Evolutionary conservation across 30 jellyfish, hydroid and myxozoan genomes (phyloP), one percentile per base, ranked within the genome.

Genomic region (Sanderia malayensis): DNA sequence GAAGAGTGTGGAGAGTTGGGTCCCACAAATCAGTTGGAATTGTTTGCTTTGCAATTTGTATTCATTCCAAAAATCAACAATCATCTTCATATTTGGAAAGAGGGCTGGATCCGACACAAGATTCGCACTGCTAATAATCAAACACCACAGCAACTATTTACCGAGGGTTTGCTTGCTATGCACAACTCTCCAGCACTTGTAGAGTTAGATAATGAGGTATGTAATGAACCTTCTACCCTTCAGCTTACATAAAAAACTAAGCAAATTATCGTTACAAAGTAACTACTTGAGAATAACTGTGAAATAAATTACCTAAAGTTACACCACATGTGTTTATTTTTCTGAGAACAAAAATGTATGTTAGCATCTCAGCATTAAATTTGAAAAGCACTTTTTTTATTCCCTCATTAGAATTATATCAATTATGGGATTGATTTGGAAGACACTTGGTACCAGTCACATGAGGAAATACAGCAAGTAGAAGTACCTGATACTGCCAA

Each of bases 61-160:
- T 68, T 68, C 44, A 19, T 68, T 26, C 80, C 64, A 17, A 25
- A 18, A 31, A 68, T 68, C 13, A 68, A 68, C 55, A 21, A 24
- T 26, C 30, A 44, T 37, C 67, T 68, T 32, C 32, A 31, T 28
- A 63, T 63, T n/a, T 63, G 76, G 59, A 44, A 32, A 32, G 82
- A 31, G 19, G 89, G 84, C 15, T 77, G 89, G 89, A 15, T 46
- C 26, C 20, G 83, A 62, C 70, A 57, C 71, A 60, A 68, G 19
- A 46, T 77, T 6, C 31, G 57, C 46, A 62, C 74, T 21, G 47
- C 47, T 37, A 37, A 6, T 37, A 37, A 37, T 37, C 52, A 37
- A 37, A 37, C 52, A 37, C 52, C 52, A 13, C 52, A 6, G 52
- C 52, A 37, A 37, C 52, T 37, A 37, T 37, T 37, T 37, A 37